Evolutionary conservation across 2,113 vertebrate species (phyloP).

Genomic region (Hylia prasina): DNA sequence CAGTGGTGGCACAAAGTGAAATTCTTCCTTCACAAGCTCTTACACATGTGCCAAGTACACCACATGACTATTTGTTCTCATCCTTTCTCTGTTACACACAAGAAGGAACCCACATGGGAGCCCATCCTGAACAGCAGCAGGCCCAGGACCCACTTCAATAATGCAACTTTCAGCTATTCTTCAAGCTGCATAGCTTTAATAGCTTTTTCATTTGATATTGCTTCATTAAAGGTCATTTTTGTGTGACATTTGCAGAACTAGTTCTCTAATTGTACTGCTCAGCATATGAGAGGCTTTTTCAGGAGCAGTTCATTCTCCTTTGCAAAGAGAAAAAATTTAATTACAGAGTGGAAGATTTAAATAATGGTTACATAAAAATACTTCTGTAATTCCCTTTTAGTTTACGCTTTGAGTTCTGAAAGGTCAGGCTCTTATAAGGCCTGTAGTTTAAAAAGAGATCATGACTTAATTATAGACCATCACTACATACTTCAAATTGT

Average conservation of each 20-base stretch:
- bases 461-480: neutral
- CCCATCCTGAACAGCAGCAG: neutral
- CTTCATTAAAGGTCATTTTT: slow-evolving; percentile 33
- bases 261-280: slow-evolving; percentile 34
- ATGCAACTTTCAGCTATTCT: neutral
- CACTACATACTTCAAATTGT: neutral
- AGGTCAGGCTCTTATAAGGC: neutral
- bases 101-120: neutral
- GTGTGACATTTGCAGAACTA: slow-evolving; percentile 41
- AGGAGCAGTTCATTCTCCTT: slow-evolving; percentile 37
- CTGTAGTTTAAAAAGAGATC: neutral
- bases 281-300: slow-evolving; percentile 28
- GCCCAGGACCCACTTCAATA: neutral
- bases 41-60: neutral
- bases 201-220: neutral
- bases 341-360: slow-evolving; percentile 24
- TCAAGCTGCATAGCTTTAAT: neutral
- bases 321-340: slow-evolving; percentile 39
- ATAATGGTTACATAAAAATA: slow-evolving; percentile 16
- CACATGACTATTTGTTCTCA: fast-evolving
- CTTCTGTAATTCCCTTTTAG: slow-evolving; percentile 8
- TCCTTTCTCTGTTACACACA: neutral
- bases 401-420: neutral
- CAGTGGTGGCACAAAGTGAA: neutral
- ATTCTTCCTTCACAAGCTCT: neutral